Evolutionary conservation across 2,888 invertebrate genomes (phyloP).

Genomic region (Tiliacea aurago): DNA sequence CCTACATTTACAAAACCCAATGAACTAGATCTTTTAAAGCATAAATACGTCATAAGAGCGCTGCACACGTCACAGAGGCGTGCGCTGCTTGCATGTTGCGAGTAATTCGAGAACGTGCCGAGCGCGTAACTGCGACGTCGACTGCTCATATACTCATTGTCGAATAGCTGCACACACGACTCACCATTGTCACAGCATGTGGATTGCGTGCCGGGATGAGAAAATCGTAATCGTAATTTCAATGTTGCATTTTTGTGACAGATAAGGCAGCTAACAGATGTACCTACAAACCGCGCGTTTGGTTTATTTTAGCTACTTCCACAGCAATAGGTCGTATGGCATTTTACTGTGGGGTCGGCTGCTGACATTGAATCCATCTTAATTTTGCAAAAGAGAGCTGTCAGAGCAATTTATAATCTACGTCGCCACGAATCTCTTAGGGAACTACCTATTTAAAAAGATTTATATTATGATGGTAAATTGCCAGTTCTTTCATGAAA

Average conservation of each 20-base stretch:
- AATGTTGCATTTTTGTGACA: constrained; percentile 21
- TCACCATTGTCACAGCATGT: constrained; percentile 31
- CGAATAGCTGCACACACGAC: constrained; percentile 33
- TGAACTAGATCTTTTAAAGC: constrained; percentile 6
- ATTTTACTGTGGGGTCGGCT: no score
- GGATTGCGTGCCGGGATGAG: constrained; percentile 23
- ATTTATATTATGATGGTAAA: no score
- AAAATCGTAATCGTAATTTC: background rate
- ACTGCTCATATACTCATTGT: constrained; percentile 27
- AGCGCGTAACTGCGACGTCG: constrained; percentile 3
- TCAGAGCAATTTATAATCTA: no score
- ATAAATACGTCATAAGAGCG: constrained; percentile 10
- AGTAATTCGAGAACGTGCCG: constrained; percentile 37
- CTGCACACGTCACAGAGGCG: constrained; percentile 36
- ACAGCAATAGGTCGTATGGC: no score
- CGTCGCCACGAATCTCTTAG: no score
- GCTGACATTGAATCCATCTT: no score
- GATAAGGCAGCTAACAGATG: no score
- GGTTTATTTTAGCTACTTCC: no score
- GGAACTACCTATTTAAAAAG: no score
- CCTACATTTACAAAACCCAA: background rate
- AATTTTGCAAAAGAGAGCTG: no score
- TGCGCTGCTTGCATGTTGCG: constrained; percentile 28
- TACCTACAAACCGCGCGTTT: no score
- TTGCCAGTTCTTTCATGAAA: no score